Base-by-base conservation (phyloP, 2,797 vertebrate species). In the Alauda arvensis region DNA sequence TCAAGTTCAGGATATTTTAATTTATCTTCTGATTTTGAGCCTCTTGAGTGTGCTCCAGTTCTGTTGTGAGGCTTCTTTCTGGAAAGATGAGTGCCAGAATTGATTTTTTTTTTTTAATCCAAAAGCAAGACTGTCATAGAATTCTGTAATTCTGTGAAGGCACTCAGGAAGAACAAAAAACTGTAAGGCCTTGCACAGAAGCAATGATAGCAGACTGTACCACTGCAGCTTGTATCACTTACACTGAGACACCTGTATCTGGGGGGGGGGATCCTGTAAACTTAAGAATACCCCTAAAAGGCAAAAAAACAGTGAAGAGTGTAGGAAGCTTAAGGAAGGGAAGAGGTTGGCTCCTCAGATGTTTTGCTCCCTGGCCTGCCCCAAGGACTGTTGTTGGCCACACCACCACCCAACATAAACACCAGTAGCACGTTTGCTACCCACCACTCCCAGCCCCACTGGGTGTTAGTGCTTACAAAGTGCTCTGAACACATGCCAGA, bases 11-110 rank as follows among this genome's bases (percentile, higher is more conserved):
- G 20, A 33, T 79, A 66, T 83, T 92, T 87, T 72, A 26, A 83
- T 85, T 76, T 83, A 8, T 81, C 31, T 70, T 77, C 49, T 76
- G 77, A 72, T 85, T 94, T 84, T 77, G 42, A 85, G 46, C 33
- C 49, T 71, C 76, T 77, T 85, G 80, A 68, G 34, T 82, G 28
- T 62, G 40, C 18, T 87, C 71, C 83, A 85, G 42, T 69, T 80
- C 52, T 12, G 12, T 48, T 74, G 34, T 46, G 42, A 78, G 70
- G 39, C n/a, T 87, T 90, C 75, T 57, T 76, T 91, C 57, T 52
- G 74, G 67, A 81, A 87, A 67, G 42, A 87, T 23, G 46, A 88
- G 33, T 55, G 70, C 33, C 40, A 74, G 33, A 56, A 63, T 8
- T 34, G 9, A 8, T 49, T 45, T 28, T 42, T 43, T 45, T 45